Evolutionary conservation across 2,888 invertebrate species (phyloP), one percentile per base, ranked within the genome.

Genomic region (Polyommatus icarus): DNA sequence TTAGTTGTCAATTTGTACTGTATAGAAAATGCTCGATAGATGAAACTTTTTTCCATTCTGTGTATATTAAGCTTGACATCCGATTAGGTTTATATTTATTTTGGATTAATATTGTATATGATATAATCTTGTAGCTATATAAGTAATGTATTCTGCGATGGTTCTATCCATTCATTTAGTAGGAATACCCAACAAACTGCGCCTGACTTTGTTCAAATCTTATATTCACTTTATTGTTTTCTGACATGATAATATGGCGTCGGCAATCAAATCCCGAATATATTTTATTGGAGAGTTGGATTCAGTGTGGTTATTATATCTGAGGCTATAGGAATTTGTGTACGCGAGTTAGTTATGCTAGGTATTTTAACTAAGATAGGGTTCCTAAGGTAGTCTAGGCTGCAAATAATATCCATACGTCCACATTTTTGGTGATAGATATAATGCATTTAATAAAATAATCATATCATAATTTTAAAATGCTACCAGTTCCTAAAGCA

Each of bases 381-480:
- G 83, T 83, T 82, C 83, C 82, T 82, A 82, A 80, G 76, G 57
- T 77, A 77, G 59, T 77, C 78, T 80, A 79, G 80, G 79, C 81
- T 80, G 81, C 82, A 80, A 80, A 80, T 73, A 73, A 73, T 75
- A 76, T 78, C 78, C 79, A 77, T 84, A 85, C 88, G 89, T 89
- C 88, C 89, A 88, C 80, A 83, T 77, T 78, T 78, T 85, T 81
- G 84, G 85, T 86, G 85, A 85, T 87, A 87, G 84, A 75, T 80
- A 77, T 82, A 84, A 81, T 85, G 87, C 88, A 87, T 87, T 89
- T 88, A 87, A 85, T 85, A 84, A 78, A 78, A 67, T 76, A 76
- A 78, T 77, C 61, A 78, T 78, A 59, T 46, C 57, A 57, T 67
- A 76, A 76, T 40, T 54, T 46, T 54, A 76, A 29, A 61, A 32